These are phyloP conservation scores for Barbus barbus DNA, from an alignment of 2,113 vertebrate genomes.

Conservation along the genomic window DNA sequence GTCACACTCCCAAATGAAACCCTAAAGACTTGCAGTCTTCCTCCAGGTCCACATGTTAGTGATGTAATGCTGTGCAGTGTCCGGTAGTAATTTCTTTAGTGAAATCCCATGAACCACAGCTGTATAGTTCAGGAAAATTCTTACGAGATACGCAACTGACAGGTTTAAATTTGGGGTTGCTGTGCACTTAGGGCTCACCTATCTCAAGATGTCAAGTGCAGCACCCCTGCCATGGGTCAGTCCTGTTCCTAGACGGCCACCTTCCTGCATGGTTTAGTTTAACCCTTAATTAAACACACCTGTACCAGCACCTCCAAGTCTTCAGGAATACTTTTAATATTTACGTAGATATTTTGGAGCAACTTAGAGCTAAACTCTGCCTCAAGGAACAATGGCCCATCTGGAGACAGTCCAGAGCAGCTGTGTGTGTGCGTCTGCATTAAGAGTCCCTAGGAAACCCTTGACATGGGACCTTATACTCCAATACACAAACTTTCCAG, in stretches of 20 bases:
- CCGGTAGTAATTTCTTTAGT: background rate
- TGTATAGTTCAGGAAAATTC: background rate
- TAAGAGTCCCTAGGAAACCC: background rate
- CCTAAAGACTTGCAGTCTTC: background rate
- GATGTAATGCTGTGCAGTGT: background rate
- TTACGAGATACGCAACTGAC: too few relatives aligned
- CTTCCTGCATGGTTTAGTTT: background rate
- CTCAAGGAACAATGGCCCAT: background rate
- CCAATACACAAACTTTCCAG: background rate
- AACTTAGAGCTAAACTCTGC: background rate
- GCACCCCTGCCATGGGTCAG: background rate
- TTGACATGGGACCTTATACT: background rate
- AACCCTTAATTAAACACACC: background rate
- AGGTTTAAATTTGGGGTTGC: background rate
- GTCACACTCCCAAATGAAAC: background rate
- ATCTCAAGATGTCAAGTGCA: background rate
- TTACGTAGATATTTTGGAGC: background rate
- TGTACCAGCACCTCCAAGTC: background rate
- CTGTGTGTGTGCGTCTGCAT: background rate
- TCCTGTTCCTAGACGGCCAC: background rate
- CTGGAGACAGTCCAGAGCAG: background rate
- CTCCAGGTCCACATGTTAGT: background rate
- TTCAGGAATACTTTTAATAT: background rate
- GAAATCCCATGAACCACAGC: background rate
- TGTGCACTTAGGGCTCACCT: background rate